These are phyloP conservation scores for Caradrina kadenii DNA, from an alignment of 2,888 invertebrate genomes.

Conservation along the genomic window DNA sequence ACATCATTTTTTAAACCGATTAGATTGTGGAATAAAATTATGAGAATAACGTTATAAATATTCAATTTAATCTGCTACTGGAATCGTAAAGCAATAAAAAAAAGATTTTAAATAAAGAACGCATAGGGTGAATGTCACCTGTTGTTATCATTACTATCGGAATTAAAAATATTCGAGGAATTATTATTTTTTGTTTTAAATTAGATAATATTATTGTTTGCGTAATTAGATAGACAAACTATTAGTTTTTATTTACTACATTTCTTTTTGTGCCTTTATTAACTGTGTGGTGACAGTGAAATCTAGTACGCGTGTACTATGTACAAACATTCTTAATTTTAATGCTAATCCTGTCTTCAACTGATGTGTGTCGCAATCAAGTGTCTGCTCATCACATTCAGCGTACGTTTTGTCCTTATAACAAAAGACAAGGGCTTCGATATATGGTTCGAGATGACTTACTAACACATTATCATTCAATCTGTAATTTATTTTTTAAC, in stretches of 20 bases:
- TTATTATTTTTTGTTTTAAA: neutral
- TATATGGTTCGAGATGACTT: conserved; percentile 52
- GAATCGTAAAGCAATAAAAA: neutral
- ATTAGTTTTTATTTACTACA: neutral
- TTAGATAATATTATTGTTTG: no score
- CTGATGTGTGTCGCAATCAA: conserved; percentile 44
- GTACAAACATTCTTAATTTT: conserved; percentile 26
- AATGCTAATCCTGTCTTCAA: conserved; percentile 49
- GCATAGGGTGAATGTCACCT: conserved; percentile 24
- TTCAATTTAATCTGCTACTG: neutral
- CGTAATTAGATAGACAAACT: no score
- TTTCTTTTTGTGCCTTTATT: neutral
- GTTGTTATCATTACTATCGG: neutral
- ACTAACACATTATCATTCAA: conserved; percentile 45
- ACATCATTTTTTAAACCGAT: conserved; percentile 4
- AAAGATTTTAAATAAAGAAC: neutral
- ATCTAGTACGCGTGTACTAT: conserved; percentile 17
- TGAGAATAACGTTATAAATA: neutral
- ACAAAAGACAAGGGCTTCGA: conserved; percentile 49
- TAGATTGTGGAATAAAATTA: neutral
- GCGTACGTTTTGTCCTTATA: conserved; percentile 50
- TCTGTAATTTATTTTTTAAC: conserved; percentile 31
- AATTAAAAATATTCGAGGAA: neutral
- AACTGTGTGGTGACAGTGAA: conserved; percentile 9
- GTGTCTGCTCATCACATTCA: conserved; percentile 41